Evolutionary conservation across 2,797 vertebrate species (phyloP).

Genomic region (Lagodon rhomboides): DNA sequence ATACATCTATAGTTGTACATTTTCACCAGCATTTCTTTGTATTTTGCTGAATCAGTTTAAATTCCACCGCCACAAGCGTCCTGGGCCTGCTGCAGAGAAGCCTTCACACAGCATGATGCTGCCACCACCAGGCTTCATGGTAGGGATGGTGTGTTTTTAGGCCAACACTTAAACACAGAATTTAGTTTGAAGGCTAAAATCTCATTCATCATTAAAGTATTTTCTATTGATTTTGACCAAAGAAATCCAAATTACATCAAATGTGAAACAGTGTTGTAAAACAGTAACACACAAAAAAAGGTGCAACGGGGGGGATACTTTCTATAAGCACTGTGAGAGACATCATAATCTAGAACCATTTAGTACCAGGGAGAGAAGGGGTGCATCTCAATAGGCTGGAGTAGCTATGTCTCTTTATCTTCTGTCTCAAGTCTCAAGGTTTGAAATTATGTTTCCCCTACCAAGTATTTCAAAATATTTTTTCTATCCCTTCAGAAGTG

Average conservation of each 20-base stretch:
- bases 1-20: not conserved
- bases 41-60: constrained; percentile 23
- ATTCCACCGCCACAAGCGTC: not conserved
- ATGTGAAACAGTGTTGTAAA: constrained; percentile 37
- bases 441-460: constrained; percentile 20
- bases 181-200: constrained; percentile 5
- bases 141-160: constrained; percentile 11
- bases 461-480: constrained; percentile 39
- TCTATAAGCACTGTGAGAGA: constrained; percentile 56
- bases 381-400: constrained; percentile 63
- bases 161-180: constrained; percentile 11
- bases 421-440: constrained; percentile 29
- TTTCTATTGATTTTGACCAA: constrained; percentile 19
- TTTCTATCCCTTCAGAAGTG: constrained; percentile 51
- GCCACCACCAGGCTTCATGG: constrained; percentile 53
- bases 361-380: constrained; percentile 63
- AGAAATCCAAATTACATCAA: constrained; percentile 31
- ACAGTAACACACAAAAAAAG: constrained; percentile 46
- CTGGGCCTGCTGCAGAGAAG: constrained; percentile 10
- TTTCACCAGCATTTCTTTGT: not conserved
- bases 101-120: constrained; percentile 55
- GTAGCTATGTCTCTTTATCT: constrained; percentile 59
- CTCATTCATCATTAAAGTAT: not conserved
- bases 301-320: constrained; percentile 31
- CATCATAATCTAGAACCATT: constrained; percentile 54